Evolutionary conservation across 2,113 vertebrate species (phyloP).

Genomic region (Dunckerocampus dactyliophorus): DNA sequence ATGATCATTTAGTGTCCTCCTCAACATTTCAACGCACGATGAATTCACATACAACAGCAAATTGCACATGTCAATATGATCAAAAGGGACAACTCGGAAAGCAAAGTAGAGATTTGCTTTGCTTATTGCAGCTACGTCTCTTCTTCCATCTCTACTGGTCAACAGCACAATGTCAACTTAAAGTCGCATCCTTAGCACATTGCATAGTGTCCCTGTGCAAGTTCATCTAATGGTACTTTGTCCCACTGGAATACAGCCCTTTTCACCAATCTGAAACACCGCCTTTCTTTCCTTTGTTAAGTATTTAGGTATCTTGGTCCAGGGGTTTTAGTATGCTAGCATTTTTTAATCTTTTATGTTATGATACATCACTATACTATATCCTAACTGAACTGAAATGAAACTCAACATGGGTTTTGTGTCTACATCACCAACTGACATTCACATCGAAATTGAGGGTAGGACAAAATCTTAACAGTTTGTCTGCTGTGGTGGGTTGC

Average conservation of each 20-base stretch:
- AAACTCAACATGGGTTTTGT: background rate
- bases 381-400: constrained; percentile 6
- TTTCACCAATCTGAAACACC: constrained; percentile 34
- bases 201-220: constrained; percentile 64
- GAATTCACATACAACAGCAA: constrained; percentile 33
- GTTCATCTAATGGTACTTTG: constrained; percentile 17
- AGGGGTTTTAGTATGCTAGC: constrained; percentile 3
- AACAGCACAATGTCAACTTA: constrained; percentile 50
- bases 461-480: constrained; percentile 18
- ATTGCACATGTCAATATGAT: constrained; percentile 55
- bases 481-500: constrained; percentile 27
- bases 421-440: background rate
- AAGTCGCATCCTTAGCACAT: constrained; percentile 44
- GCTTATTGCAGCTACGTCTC: constrained; percentile 53
- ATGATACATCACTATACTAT: background rate
- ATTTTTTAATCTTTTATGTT: background rate
- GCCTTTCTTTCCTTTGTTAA: constrained; percentile 2
- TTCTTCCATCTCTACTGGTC: constrained; percentile 3
- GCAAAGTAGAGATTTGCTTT: constrained; percentile 28
- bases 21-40: constrained; percentile 23
- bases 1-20: constrained; percentile 7
- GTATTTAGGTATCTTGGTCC: constrained; percentile 36
- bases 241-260: constrained; percentile 50
- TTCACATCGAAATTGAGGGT: constrained; percentile 5
- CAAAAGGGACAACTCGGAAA: constrained; percentile 20